A percentile compares a stretch with the other conserved stretches of the same genome.
These are phyloP conservation scores for Suncus etruscus DNA, from an alignment of 2,113 vertebrate species.

Conservation along the genomic window DNA sequence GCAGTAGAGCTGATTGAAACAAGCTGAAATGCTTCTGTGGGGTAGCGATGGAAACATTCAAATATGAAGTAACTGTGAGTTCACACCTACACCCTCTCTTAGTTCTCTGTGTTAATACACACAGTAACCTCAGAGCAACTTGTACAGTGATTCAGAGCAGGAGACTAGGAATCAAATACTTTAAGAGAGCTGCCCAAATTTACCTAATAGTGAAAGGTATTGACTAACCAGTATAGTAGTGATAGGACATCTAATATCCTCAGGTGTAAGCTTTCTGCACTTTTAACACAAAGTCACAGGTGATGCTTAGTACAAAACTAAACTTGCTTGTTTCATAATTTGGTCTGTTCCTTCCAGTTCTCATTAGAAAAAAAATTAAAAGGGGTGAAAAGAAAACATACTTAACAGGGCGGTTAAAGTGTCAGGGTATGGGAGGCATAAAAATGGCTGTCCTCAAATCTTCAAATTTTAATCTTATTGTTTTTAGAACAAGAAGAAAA, in stretches of 20 bases:
- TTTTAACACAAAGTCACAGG: background rate
- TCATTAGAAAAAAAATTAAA: background rate
- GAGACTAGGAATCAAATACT: background rate
- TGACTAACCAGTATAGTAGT: background rate
- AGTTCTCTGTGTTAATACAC: no score
- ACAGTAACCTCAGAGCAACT: background rate
- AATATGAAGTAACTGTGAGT: background rate
- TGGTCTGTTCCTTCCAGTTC: background rate
- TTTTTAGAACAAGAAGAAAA: background rate
- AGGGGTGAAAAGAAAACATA: background rate
- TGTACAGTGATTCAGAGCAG: background rate
- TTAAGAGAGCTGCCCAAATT: background rate
- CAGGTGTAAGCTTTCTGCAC: background rate
- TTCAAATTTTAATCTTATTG: background rate
- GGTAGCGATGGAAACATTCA: background rate
- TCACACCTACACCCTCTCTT: no score
- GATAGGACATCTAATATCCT: background rate
- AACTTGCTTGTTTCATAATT: background rate
- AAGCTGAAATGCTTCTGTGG: background rate
- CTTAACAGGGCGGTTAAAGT: background rate
- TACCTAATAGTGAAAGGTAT: background rate
- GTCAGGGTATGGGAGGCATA: background rate
- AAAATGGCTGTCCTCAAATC: background rate
- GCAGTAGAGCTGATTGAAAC: background rate
- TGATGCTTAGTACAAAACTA: background rate